A percentile compares a stretch with the other conserved stretches of the same genome.
Evolutionary conservation across 2,797 vertebrate species (phyloP).

Genomic region (Paedocypris micromegethes): DNA sequence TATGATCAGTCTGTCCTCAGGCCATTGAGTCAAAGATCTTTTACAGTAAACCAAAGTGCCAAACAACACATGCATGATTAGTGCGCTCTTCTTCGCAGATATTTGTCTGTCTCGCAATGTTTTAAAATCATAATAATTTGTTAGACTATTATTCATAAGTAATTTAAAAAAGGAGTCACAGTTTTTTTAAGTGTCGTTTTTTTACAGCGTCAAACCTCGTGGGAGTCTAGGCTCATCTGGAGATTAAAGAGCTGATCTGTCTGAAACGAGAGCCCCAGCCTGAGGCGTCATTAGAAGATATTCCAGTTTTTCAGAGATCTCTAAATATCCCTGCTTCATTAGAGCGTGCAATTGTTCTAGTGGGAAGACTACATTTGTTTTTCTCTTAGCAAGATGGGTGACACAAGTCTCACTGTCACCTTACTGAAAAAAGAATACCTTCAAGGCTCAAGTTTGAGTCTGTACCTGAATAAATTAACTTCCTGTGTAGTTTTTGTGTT

Average conservation of each 20-base stretch:
- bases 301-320: conserved; percentile 32
- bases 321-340: too few species aligned
- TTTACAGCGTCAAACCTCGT: too few species aligned
- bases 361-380: too few species aligned
- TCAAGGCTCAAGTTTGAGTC: too few species aligned
- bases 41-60: conserved; percentile 4
- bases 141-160: neutral
- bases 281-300: conserved; percentile 27
- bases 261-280: conserved; percentile 9
- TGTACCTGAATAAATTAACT: too few species aligned
- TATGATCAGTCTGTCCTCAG: conserved; percentile 3
- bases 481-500: too few species aligned
- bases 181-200: neutral
- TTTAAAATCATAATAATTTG: neutral
- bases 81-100: too few species aligned
- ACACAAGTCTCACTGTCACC: too few species aligned
- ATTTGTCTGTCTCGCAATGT: neutral
- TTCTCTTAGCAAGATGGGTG: too few species aligned
- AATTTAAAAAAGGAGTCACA: neutral
- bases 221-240: too few species aligned
- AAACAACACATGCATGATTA: neutral
- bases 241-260: neutral
- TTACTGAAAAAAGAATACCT: too few species aligned
- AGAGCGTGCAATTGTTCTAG: too few species aligned
- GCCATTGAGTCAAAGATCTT: conserved; percentile 11